Evolutionary conservation across 2,113 vertebrate genomes (phyloP).

Genomic region (Onychostoma macrolepis): DNA sequence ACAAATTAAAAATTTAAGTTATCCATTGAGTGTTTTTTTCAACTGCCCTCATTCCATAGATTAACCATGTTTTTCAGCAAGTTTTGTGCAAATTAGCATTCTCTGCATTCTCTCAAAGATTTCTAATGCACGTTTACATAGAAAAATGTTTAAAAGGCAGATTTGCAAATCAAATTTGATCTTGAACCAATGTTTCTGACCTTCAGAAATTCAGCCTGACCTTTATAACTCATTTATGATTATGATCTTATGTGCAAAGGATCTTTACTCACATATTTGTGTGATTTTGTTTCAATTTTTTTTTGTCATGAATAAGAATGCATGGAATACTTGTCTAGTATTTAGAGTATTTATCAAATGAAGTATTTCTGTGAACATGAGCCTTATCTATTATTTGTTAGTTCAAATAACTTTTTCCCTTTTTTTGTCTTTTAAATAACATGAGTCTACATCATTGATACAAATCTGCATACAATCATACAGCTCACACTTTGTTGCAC

Average conservation of each 20-base stretch:
- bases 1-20: neutral
- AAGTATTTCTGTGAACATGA: neutral
- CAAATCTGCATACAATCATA: neutral
- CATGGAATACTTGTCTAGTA: neutral
- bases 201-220: neutral
- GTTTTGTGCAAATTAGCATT: neutral
- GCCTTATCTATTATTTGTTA: neutral
- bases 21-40: neutral
- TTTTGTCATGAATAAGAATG: slow-evolving; percentile 53
- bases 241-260: neutral
- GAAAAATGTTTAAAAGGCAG: no score
- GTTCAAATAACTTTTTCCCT: neutral
- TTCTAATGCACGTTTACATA: neutral
- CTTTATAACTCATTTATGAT: neutral
- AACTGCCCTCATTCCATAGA: neutral
- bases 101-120: neutral
- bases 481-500: neutral
- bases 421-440: neutral
- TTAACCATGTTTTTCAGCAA: neutral
- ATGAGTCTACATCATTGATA: neutral
- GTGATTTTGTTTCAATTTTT: neutral
- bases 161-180: neutral
- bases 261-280: neutral
- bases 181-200: neutral
- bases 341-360: neutral